These are phyloP conservation scores for Tupaia tana DNA, from an alignment of 2,113 vertebrate genomes.

Conservation along the genomic window DNA sequence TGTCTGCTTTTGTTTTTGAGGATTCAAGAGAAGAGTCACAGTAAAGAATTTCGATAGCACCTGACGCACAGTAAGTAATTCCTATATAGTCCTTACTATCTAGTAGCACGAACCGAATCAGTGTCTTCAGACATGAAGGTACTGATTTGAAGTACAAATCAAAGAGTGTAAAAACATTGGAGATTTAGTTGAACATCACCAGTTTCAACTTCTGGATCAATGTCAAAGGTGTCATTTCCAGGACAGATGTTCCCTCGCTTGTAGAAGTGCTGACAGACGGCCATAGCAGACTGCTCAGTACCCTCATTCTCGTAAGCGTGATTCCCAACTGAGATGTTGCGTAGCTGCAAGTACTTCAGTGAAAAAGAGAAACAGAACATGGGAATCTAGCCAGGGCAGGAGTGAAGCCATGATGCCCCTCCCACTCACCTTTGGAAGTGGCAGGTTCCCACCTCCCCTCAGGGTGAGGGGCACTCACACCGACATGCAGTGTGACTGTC, in stretches of 20 bases:
- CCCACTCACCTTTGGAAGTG: not conserved
- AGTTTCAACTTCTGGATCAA: slow-evolving; percentile 92
- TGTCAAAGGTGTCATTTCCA: slow-evolving; percentile 93
- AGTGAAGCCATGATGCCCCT: not conserved
- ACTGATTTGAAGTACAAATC: slow-evolving; percentile 34
- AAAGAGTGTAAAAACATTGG: not conserved
- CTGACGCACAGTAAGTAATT: not conserved
- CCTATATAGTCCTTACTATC: not conserved
- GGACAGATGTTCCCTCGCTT: slow-evolving; percentile 90
- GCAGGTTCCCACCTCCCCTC: not conserved
- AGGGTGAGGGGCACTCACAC: not conserved
- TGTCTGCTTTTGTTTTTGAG: not conserved
- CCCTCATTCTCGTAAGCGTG: slow-evolving; percentile 91
- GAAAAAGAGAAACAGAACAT: slow-evolving; percentile 29
- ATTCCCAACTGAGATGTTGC: slow-evolving; percentile 91
- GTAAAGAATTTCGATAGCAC: not conserved
- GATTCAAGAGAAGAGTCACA: slow-evolving; percentile 4
- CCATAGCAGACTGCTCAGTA: slow-evolving; percentile 85
- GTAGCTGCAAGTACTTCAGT: slow-evolving; percentile 91
- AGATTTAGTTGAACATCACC: slow-evolving; percentile 85
- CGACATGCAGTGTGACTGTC: not conserved
- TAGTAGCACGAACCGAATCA: not conserved
- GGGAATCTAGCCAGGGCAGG: no score
- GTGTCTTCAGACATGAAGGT: not conserved
- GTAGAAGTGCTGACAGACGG: slow-evolving; percentile 94